A percentile compares a stretch with the other conserved stretches of the same genome.
Conservation (phyloP, 2,797 vertebrate species). For the Xerus rutilus region DNA sequence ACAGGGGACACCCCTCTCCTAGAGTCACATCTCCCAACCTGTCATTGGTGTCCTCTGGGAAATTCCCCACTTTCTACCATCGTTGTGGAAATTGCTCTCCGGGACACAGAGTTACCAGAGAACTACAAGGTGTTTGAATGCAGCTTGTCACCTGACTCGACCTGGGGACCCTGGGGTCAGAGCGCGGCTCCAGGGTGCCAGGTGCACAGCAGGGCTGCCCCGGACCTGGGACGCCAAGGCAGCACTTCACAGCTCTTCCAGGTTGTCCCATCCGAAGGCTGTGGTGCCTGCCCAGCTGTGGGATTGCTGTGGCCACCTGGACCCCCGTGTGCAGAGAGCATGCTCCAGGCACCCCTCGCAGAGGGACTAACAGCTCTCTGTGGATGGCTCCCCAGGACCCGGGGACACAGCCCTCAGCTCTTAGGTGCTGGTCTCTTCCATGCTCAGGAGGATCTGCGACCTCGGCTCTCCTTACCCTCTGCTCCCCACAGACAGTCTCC, state of each 20-base stretch:
- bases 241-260: too few relatives aligned
- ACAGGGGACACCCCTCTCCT: not conserved
- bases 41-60: too few relatives aligned
- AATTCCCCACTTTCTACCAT: not conserved
- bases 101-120: not conserved
- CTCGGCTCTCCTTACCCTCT: not conserved
- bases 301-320: not conserved
- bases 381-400: not conserved
- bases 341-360: too few relatives aligned
- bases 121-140: not conserved
- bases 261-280: fast-evolving
- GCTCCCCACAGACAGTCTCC: not conserved
- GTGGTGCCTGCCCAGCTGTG: too few relatives aligned
- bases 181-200: too few relatives aligned
- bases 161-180: too few relatives aligned
- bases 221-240: fast-evolving
- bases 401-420: too few relatives aligned
- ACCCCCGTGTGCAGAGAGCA: fast-evolving
- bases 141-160: not conserved
- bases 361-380: too few relatives aligned
- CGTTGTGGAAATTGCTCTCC: not conserved
- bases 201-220: not conserved
- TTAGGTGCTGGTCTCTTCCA: too few relatives aligned
- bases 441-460: not conserved
- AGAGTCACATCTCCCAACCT: too few relatives aligned